phyloP scores from a whole-genome alignment of 2,888 invertebrate genomes.

The Cephalotes varians region DNA sequence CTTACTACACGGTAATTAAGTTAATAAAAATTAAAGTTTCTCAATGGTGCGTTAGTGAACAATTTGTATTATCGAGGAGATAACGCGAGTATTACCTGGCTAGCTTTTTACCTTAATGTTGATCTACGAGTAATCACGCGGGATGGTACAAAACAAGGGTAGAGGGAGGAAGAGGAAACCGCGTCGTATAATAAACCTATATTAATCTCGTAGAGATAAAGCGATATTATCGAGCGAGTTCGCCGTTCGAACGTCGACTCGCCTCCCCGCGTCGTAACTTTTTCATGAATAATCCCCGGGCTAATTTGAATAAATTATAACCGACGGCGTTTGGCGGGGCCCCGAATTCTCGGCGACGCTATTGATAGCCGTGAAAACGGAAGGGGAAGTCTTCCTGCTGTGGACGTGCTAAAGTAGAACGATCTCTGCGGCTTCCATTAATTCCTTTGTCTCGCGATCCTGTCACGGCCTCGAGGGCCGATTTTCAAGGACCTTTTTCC shows the following conservation, averaged over 20 bases:
- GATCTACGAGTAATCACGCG: conserved; percentile 52
- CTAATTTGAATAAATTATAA: conserved; percentile 86
- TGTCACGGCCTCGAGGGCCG: conserved; percentile 76
- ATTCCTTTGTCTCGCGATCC: conserved; percentile 83
- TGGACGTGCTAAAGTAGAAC: conserved; percentile 67
- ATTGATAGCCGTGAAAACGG: conserved; percentile 83
- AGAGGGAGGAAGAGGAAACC: too few relatives aligned
- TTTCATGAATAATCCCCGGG: conserved; percentile 84
- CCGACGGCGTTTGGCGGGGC: conserved; percentile 84
- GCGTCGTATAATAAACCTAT: conserved; percentile 68
- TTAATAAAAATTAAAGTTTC: background rate
- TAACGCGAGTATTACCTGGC: background rate
- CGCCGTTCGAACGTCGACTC: conserved; percentile 68
- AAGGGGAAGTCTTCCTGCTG: conserved; percentile 73
- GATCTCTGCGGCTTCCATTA: conserved; percentile 84
- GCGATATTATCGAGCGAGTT: conserved; percentile 74
- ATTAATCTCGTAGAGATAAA: conserved; percentile 72
- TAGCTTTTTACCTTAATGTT: conserved; percentile 45
- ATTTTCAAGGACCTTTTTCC: conserved; percentile 79
- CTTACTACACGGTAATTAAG: background rate
- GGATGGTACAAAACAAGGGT: conserved; percentile 48
- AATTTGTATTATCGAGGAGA: conserved; percentile 16
- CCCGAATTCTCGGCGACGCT: conserved; percentile 77
- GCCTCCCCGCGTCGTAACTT: conserved; percentile 78
- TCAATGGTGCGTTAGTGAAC: background rate